Conservation (phyloP, 1,140 invertebrate genomes). For the Anagrus nilaparvatae region DNA sequence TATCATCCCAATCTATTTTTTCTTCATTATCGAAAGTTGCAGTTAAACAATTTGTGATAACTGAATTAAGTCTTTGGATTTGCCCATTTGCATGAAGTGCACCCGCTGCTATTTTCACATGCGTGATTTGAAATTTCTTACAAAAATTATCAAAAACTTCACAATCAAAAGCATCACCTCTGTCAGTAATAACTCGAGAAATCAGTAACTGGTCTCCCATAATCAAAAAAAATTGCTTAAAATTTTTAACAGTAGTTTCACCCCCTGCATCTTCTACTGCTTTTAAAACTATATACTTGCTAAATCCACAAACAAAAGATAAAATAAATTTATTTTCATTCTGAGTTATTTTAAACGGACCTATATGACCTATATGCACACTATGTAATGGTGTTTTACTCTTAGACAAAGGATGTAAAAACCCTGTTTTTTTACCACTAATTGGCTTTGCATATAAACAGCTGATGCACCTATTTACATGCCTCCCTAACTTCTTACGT, state of each 20-base stretch:
- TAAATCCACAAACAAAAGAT: too few relatives aligned
- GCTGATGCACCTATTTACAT: constrained; percentile 15
- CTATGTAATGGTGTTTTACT: constrained; percentile 10
- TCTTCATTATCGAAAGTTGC: too few relatives aligned
- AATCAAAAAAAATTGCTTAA: neutral
- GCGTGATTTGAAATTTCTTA: constrained; percentile 20
- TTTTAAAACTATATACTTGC: too few relatives aligned
- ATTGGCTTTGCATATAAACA: constrained; percentile 21
- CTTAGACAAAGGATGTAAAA: too few relatives aligned
- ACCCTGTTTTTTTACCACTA: too few relatives aligned
- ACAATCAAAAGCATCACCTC: constrained; percentile 2
- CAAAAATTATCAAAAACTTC: constrained; percentile 1
- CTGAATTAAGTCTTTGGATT: constrained; percentile 19
- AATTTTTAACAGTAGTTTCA: neutral
- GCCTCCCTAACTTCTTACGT: too few relatives aligned
- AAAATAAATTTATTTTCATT: too few relatives aligned
- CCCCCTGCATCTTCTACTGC: too few relatives aligned
- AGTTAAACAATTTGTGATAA: too few relatives aligned
- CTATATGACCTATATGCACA: constrained; percentile 20
- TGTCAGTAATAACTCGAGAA: constrained; percentile 9
- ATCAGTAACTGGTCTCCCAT: constrained; percentile 6
- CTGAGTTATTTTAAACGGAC: constrained; percentile 13
- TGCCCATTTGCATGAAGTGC: constrained; percentile 29
- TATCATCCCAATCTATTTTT: too few relatives aligned
- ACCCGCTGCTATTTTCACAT: constrained; percentile 25